Percentiles rank a stretch among this genome's conserved stretches.
These are phyloP conservation scores for Pollenia amentaria DNA, from an alignment of 2,888 invertebrate species.

Conservation along the genomic window DNA sequence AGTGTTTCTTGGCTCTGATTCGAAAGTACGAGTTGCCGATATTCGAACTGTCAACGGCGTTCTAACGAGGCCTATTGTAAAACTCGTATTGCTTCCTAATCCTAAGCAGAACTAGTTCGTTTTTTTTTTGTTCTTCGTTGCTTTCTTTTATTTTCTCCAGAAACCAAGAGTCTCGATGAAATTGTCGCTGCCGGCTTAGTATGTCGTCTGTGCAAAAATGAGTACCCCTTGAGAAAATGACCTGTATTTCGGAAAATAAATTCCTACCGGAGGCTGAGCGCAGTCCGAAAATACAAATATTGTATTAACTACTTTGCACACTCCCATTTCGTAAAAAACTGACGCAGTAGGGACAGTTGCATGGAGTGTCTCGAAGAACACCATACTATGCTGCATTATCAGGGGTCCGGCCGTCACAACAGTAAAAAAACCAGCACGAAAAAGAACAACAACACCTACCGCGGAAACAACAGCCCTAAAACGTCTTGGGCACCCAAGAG, in stretches of 20 bases:
- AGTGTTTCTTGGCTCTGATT: constrained; percentile 1
- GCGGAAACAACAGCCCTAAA: too few relatives aligned
- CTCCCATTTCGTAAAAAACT: constrained; percentile 1
- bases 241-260: not conserved
- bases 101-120: not conserved
- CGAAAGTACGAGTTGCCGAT: constrained; percentile 26
- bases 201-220: not conserved
- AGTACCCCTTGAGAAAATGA: not conserved
- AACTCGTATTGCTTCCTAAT: constrained; percentile 35
- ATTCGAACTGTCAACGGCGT: constrained; percentile 34
- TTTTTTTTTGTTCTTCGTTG: not conserved
- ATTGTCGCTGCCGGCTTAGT: too few relatives aligned
- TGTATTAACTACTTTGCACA: not conserved
- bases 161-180: not conserved
- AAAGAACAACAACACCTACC: too few relatives aligned
- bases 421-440: too few relatives aligned
- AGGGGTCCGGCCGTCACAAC: too few relatives aligned
- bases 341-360: too few relatives aligned
- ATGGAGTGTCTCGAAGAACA: too few relatives aligned
- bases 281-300: too few relatives aligned
- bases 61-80: constrained; percentile 35
- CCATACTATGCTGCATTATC: too few relatives aligned
- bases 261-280: too few relatives aligned
- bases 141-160: not conserved
- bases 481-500: too few relatives aligned